Conservation (phyloP, 2,113 vertebrate species). For the Xenopus borealis region DNA sequence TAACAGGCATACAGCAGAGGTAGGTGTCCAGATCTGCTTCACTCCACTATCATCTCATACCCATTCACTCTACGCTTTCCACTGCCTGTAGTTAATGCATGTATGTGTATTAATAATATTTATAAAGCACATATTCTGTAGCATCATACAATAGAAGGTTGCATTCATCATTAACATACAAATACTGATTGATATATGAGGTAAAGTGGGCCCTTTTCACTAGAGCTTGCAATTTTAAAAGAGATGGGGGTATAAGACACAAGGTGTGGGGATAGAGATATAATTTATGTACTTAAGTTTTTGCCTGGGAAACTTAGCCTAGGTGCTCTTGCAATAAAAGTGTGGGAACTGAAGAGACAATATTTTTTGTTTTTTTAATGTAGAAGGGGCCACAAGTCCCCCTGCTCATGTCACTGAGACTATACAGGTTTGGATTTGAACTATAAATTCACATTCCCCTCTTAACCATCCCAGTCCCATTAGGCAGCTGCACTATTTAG, state of each 20-base stretch:
- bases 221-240: too few relatives aligned
- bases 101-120: background rate
- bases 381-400: background rate
- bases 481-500: constrained; percentile 1
- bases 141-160: too few relatives aligned
- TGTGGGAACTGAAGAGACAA: background rate
- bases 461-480: constrained; percentile 6
- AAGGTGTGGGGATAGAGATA: background rate
- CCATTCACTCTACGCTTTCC: background rate
- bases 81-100: too few relatives aligned
- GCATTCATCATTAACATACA: too few relatives aligned
- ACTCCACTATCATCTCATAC: background rate
- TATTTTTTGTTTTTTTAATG: background rate
- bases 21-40: background rate
- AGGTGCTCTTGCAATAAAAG: too few relatives aligned
- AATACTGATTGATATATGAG: too few relatives aligned
- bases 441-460: background rate
- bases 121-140: too few relatives aligned
- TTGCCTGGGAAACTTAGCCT: too few relatives aligned
- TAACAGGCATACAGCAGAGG: background rate
- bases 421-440: background rate
- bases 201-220: too few relatives aligned
- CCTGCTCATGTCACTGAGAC: background rate
- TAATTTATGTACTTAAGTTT: too few relatives aligned
- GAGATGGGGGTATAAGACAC: background rate